Base-by-base conservation (phyloP, 2,797 vertebrate genomes). In the Serranus cabrilla region DNA sequence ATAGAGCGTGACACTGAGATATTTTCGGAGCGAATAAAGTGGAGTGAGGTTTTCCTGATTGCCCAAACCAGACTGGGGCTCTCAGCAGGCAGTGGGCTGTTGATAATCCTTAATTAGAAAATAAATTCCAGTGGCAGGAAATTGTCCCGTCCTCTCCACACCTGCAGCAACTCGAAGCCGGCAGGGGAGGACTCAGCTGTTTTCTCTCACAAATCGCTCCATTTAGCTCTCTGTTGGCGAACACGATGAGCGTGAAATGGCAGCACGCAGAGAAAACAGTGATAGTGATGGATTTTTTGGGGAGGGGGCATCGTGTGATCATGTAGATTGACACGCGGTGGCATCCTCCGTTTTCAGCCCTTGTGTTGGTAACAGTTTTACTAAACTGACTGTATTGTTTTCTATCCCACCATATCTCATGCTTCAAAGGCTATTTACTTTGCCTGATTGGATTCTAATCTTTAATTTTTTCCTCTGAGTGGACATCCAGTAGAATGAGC, bases 91-190 rank as follows among this genome's bases (percentile, higher is more conserved):
- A 84, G 71, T 81, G 85, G 84, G 83, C 85, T 92, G 93, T 91
- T 90, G 89, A 92, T 93, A 91, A 94, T 94, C 92, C 87, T 89
- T 93, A 91, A 93, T 94, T 92, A 92, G 87, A 93, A 94, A 92
- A 87, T 90, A 91, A 88, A 89, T 89, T 93, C 80, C 64, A 78
- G 76, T 64, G 82, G 80, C 82, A 85, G 87, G 86, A 90, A 89
- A 82, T 84, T 66, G 84, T 88, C 66, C 49, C 69, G 49, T 90
- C 79, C 75, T 86, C 70, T 69, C 63, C 87, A 81, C 90, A 93
- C 89, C 91, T 93, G 89, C 89, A 87, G 84, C 80, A 60, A 76
- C 81, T 83, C 64, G 18, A 56, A 80, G 84, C 52, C 63, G 25
- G 72, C 85, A 43, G 75, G 85, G 75, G 76, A 89, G 84, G 84